phyloP scores from a whole-genome alignment of 2,797 vertebrate species.

The Sphenodon punctatus region DNA sequence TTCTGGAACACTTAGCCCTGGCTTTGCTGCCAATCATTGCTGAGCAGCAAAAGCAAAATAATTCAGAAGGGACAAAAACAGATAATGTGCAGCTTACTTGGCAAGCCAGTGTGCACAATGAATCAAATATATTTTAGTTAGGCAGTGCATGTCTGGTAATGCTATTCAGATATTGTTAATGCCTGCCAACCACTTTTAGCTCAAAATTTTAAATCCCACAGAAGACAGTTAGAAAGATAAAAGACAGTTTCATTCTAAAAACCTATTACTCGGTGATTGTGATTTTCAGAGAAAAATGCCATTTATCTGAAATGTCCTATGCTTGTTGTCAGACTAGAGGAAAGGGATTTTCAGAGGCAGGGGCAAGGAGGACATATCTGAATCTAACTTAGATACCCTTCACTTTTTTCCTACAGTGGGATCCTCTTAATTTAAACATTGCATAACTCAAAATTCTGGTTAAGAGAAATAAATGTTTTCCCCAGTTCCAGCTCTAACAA shows the following conservation, averaged over 20 bases:
- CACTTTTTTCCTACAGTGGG: no score
- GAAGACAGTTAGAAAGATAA: slow-evolving; percentile 11
- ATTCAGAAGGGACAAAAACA: slow-evolving; percentile 30
- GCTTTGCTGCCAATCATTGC: slow-evolving; percentile 16
- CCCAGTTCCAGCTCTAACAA: no score
- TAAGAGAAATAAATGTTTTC: no score
- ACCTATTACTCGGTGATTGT: slow-evolving; percentile 41
- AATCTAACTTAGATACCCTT: no score
- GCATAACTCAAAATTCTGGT: no score
- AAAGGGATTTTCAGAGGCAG: neutral
- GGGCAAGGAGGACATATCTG: no score
- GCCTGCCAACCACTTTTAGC: slow-evolving; percentile 38
- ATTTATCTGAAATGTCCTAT: slow-evolving; percentile 16
- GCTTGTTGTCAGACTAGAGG: neutral
- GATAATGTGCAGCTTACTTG: slow-evolving; percentile 31
- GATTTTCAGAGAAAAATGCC: slow-evolving; percentile 18
- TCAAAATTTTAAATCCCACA: slow-evolving; percentile 25
- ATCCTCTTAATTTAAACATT: no score
- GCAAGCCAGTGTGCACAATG: slow-evolving; percentile 31
- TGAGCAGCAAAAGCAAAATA: slow-evolving; percentile 51
- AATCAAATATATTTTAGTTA: slow-evolving; percentile 61
- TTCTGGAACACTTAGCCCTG: neutral
- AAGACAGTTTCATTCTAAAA: neutral
- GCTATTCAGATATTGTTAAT: neutral
- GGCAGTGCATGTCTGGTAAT: slow-evolving; percentile 8